phyloP scores from a whole-genome alignment of 2,113 vertebrate genomes.

The Tetraodon nigroviridis region DNA sequence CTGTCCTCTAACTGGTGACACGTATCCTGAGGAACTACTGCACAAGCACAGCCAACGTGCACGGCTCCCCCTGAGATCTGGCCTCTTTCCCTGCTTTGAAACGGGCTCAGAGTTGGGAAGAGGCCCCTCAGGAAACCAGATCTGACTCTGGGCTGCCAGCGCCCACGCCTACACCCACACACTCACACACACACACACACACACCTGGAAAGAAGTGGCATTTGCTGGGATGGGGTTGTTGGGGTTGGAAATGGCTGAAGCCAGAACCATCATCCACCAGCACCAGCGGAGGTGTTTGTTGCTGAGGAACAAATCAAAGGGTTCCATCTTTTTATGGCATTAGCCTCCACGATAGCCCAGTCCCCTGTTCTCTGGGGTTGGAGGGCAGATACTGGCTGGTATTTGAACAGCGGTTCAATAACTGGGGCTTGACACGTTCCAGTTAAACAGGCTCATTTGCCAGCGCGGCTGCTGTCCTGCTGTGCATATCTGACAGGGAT shows the following conservation, averaged over 20 bases:
- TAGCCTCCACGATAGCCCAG: too few relatives aligned
- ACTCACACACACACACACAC: slow-evolving; percentile 12
- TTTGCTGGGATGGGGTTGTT: slow-evolving; percentile 14
- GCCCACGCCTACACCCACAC: slow-evolving; percentile 13
- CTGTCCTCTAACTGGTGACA: slow-evolving; percentile 23
- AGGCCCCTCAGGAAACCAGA: slow-evolving; percentile 60
- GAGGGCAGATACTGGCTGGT: slow-evolving; percentile 21
- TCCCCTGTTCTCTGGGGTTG: slow-evolving; percentile 12
- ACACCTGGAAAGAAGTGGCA: slow-evolving; percentile 35
- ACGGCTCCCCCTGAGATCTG: slow-evolving; percentile 33
- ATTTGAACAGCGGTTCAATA: slow-evolving; percentile 36
- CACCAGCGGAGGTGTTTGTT: too few relatives aligned
- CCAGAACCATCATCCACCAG: too few relatives aligned
- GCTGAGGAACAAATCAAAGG: too few relatives aligned
- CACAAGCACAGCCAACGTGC: slow-evolving; percentile 29
- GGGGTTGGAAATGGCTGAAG: not conserved
- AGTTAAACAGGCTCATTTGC: slow-evolving; percentile 63
- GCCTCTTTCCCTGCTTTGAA: slow-evolving; percentile 39
- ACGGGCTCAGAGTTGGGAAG: slow-evolving; percentile 26
- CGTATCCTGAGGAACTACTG: slow-evolving; percentile 35
- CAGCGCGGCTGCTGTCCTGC: slow-evolving; percentile 31
- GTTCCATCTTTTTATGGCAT: too few relatives aligned
- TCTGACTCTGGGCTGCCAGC: slow-evolving; percentile 29
- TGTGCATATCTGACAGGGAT: slow-evolving; percentile 43
- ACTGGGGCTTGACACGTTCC: slow-evolving; percentile 46